Evolutionary conservation across 2,113 vertebrate genomes (phyloP).

Genomic region (Eleginops maclovinus): DNA sequence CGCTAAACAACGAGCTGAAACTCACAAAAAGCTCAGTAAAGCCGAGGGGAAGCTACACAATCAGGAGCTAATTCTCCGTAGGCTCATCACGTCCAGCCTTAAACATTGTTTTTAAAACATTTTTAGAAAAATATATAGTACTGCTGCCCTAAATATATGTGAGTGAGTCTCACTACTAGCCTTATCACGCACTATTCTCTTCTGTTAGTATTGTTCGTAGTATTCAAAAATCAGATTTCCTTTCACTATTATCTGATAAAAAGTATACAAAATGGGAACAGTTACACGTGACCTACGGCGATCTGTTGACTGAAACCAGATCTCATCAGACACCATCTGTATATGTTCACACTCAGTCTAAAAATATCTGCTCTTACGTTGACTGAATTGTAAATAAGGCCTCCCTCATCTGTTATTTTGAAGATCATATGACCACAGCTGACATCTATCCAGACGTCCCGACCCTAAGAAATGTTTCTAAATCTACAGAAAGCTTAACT

Average conservation of each 20-base stretch:
- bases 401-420: slow-evolving; percentile 23
- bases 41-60: neutral
- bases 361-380: slow-evolving; percentile 32
- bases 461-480: neutral
- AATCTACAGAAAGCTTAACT: neutral
- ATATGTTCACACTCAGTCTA: neutral
- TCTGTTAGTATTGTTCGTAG: neutral
- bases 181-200: neutral
- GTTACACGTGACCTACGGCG: slow-evolving; percentile 1
- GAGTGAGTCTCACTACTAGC: neutral
- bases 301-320: slow-evolving; percentile 29
- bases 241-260: neutral
- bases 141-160: neutral
- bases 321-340: slow-evolving; percentile 36
- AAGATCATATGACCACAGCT: slow-evolving; percentile 15
- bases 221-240: neutral
- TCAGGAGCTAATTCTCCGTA: neutral
- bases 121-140: neutral
- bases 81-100: neutral
- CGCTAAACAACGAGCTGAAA: neutral
- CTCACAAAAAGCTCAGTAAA: neutral
- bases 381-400: neutral
- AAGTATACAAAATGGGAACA: neutral
- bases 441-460: neutral
- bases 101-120: neutral